Base-by-base conservation (phyloP, 2,113 vertebrate species). In the Equus quagga region DNA sequence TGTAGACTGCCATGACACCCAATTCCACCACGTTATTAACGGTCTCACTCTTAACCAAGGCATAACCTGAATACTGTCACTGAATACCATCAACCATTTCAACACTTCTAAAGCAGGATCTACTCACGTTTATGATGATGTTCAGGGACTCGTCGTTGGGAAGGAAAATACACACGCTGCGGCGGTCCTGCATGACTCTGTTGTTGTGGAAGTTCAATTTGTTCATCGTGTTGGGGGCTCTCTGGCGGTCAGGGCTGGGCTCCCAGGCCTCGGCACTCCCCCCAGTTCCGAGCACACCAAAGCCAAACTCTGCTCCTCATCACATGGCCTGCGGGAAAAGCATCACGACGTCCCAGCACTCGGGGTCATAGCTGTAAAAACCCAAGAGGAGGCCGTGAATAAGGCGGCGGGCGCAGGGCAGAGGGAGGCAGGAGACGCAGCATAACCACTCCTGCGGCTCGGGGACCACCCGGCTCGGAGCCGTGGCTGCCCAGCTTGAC, bases 141-240 rank as follows among this genome's bases (percentile, higher is more conserved):
- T 99, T 99, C 98, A 99, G 99, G 6, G 99, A 99, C 96, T 99
- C 99, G 64, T 99, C 99, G 2, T 99, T 99, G 95, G 99, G 99
- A 97, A 99, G 99, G 99, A 99, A 99, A 96, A 99, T 99, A 97
- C 99, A 99, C 89, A 99, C 99, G 89, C 99, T 99, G 97, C 99
- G 99, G 97, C 99, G 99, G 99, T 99, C 99, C 99, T 99, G 99
- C 99, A 99, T 99, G 99, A 99, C 98, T 99, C 99, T 99, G 99
- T 99, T 99, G 98, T 99, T 99, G 97, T 99, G 99, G 98, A 99
- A 99, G 98, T 97, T 99, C 99, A 99, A 98, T 99, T 99, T 99
- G 99, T 99, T 99, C 99, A 99, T 99, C 56, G 99, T 99, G 98
- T 95, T 98, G 96, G 23, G 96, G 97, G 98, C 98, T 98, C 97